Evolutionary conservation across 1,140 invertebrate genomes (phyloP), one percentile per base, ranked within the genome.

Genomic region (Caerostris extrusa): DNA sequence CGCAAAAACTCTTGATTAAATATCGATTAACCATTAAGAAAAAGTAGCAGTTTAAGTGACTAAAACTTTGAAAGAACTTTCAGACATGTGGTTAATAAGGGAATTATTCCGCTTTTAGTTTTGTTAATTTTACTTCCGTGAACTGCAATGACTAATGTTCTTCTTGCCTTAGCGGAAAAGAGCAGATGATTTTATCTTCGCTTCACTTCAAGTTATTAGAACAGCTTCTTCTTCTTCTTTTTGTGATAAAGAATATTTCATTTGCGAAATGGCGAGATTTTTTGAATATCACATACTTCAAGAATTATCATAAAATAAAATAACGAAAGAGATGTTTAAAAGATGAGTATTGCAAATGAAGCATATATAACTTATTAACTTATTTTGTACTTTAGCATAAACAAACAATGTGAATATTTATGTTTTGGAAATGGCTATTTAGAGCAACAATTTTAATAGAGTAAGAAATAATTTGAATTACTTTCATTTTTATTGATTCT

Each of bases 21-120:
- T 90, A 90, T 90, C 88, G 88, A 90, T 90, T 90, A 90, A 71
- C 88, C 88, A 90, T 90, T 69, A 90, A n/a, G 88, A 71, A 90
- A 60, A 90, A 90, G 88, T 77, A 69, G 88, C 88, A 90, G 64
- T 90, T 77, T 90, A 90, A 90, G 88, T 90, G 88, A 90, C 14
- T 90, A 17, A 60, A 90, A 90, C 14, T 69, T 90, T 71, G 64
- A 57, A 90, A 71, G 69, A 77, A 90, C 14, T 69, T 90, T 53
- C 88, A 34, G 67, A 69, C 88, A 90, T 69, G 64, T 90, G 64
- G 88, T 90, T 90, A 90, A 90, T 90, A 90, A 90, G 88, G 67
- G 58, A 71, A 90, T 90, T 69, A 90, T 90, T 90, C 64, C 86
- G 7, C 58, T 55, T 88, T 88, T 71, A 34, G 56, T 57, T 83